These are phyloP conservation scores for Aphaenogaster floridana DNA, from an alignment of 1,140 invertebrate genomes.

Conservation along the genomic window DNA sequence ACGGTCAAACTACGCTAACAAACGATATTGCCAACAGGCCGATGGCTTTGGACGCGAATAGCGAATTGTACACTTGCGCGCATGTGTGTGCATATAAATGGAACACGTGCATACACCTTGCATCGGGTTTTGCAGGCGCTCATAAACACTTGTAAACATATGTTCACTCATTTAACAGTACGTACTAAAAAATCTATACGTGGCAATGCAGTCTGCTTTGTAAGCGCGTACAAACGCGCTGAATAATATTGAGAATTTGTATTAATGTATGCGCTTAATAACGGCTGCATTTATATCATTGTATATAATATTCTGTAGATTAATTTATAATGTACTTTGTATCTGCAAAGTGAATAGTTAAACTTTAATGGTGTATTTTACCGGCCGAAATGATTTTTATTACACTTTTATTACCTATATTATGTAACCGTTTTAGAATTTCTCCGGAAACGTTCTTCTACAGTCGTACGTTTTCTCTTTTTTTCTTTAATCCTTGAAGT, in stretches of 20 bases:
- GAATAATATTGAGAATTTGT: slow-evolving; percentile 34
- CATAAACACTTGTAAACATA: slow-evolving; percentile 30
- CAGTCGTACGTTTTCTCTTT: background rate
- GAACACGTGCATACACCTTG: background rate
- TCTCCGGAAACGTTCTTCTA: background rate
- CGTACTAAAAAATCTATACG: slow-evolving; percentile 29
- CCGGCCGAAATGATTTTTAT: background rate
- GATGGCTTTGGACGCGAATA: slow-evolving; percentile 51
- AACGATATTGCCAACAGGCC: slow-evolving; percentile 75
- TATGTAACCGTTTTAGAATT: background rate
- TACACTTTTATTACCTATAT: background rate
- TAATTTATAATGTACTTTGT: background rate
- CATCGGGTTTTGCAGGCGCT: background rate
- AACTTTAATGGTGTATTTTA: background rate
- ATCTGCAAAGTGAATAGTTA: background rate
- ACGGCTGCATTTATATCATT: background rate
- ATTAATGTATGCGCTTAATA: background rate
- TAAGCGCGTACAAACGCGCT: background rate
- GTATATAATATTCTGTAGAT: background rate
- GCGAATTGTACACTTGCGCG: background rate
- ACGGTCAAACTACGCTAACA: slow-evolving; percentile 78
- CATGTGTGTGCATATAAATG: slow-evolving; percentile 2
- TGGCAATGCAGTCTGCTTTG: background rate
- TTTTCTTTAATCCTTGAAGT: background rate
- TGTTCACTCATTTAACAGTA: slow-evolving; percentile 25